Conservation (phyloP, 1,140 invertebrate species). For the Diabrotica undecimpunctata region DNA sequence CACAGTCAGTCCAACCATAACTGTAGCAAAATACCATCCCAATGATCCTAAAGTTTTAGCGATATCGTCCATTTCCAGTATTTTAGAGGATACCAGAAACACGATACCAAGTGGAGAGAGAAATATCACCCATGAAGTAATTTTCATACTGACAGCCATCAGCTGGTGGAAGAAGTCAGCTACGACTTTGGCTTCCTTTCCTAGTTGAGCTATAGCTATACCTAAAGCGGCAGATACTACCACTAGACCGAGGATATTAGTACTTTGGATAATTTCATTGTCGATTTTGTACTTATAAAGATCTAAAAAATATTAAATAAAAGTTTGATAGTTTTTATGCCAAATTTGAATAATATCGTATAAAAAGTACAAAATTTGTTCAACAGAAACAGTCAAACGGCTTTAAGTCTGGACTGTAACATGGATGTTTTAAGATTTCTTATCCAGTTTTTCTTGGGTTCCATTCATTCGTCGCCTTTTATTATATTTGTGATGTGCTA, state of each 20-base stretch:
- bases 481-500: too few species aligned
- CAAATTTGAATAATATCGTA: too few species aligned
- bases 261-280: conserved; percentile 53
- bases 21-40: conserved; percentile 80
- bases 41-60: conserved; percentile 66
- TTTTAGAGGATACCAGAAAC: conserved; percentile 76
- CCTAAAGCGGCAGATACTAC: conserved; percentile 66
- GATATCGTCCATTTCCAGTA: conserved; percentile 76
- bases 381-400: too few species aligned
- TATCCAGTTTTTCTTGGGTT: too few species aligned
- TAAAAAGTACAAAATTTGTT: too few species aligned
- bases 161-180: conserved; percentile 61
- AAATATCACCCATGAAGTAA: conserved; percentile 71
- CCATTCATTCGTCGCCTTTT: too few species aligned
- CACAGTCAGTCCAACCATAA: conserved; percentile 71
- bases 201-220: conserved; percentile 63
- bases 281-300: conserved; percentile 54
- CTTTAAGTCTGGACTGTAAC: too few species aligned
- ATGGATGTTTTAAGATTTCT: too few species aligned
- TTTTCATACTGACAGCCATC: conserved; percentile 67
- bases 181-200: conserved; percentile 58
- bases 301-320: conserved; percentile 28
- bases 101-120: conserved; percentile 79
- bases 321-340: too few species aligned
- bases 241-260: conserved; percentile 69